Evolutionary conservation across 2,888 invertebrate species (phyloP).

Genomic region (Amiota communis): DNA sequence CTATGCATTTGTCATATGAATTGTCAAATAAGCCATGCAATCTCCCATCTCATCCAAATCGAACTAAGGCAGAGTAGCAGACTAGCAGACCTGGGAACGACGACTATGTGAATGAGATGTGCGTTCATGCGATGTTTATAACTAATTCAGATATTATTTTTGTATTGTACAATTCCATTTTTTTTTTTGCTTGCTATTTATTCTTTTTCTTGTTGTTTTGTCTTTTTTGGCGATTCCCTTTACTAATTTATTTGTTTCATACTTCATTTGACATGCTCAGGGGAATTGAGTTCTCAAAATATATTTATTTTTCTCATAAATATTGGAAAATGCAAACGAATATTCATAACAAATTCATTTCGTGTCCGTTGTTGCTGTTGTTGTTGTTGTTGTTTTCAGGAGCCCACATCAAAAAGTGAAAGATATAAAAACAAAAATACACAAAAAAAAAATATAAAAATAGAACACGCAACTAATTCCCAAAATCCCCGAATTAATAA

Average conservation of each 20-base stretch:
- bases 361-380: too few relatives aligned
- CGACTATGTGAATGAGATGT: not conserved
- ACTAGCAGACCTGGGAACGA: not conserved
- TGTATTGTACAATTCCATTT: not conserved
- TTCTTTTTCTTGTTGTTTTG: not conserved
- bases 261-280: conserved; percentile 47
- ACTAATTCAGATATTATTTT: not conserved
- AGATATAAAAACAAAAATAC: conserved; percentile 10
- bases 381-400: too few relatives aligned
- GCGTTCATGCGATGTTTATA: not conserved
- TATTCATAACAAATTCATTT: conserved; percentile 60
- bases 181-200: conserved; percentile 5
- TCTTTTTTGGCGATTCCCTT: conserved; percentile 48
- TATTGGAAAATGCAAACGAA: conserved; percentile 46
- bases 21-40: conserved; percentile 12
- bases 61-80: too few relatives aligned
- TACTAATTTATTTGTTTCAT: conserved; percentile 55
- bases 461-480: conserved; percentile 51
- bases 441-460: not conserved
- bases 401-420: conserved; percentile 14
- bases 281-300: conserved; percentile 47
- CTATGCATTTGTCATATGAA: conserved; percentile 9
- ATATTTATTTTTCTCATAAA: conserved; percentile 40
- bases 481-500: conserved; percentile 66
- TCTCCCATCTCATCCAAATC: not conserved